Evolutionary conservation across 1,140 invertebrate genomes (phyloP).

Genomic region (Conus ventricosus): DNA sequence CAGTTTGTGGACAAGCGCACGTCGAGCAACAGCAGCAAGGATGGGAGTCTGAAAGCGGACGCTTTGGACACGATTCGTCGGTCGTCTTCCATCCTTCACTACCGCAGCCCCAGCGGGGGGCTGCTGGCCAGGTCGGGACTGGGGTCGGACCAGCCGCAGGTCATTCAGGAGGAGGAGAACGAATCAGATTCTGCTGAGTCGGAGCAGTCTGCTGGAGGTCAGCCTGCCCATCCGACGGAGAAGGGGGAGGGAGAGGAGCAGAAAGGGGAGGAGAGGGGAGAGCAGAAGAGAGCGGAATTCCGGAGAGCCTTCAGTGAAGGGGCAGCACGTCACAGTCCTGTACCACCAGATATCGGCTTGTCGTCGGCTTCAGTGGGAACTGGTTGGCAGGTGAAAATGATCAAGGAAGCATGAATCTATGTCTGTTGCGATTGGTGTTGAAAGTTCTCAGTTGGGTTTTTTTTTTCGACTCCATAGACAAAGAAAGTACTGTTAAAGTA

Average conservation of each 20-base stretch:
- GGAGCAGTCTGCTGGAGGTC: too few relatives aligned
- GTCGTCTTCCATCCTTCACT: slow-evolving; percentile 28
- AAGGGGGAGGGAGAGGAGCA: not conserved
- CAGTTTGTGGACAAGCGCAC: slow-evolving; percentile 14
- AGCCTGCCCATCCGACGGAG: not conserved
- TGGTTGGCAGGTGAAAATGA: not conserved
- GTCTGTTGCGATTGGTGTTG: too few relatives aligned
- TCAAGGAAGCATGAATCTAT: too few relatives aligned
- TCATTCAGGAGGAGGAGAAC: slow-evolving; percentile 29
- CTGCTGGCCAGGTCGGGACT: slow-evolving; percentile 3
- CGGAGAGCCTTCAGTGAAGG: slow-evolving; percentile 11
- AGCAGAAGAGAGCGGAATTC: not conserved
- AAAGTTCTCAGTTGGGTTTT: too few relatives aligned
- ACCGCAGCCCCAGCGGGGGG: not conserved
- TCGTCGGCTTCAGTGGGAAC: not conserved
- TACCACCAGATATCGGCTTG: not conserved
- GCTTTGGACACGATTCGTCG: not conserved
- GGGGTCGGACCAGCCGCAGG: not conserved
- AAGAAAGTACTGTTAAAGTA: too few relatives aligned
- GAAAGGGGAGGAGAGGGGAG: not conserved
- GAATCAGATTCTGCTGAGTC: not conserved
- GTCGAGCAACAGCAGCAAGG: not conserved
- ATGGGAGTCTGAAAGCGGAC: not conserved
- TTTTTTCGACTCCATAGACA: too few relatives aligned
- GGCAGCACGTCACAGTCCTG: not conserved